Conservation (phyloP, 2,797 vertebrate genomes). For the Arrhamphus sclerolepis region DNA sequence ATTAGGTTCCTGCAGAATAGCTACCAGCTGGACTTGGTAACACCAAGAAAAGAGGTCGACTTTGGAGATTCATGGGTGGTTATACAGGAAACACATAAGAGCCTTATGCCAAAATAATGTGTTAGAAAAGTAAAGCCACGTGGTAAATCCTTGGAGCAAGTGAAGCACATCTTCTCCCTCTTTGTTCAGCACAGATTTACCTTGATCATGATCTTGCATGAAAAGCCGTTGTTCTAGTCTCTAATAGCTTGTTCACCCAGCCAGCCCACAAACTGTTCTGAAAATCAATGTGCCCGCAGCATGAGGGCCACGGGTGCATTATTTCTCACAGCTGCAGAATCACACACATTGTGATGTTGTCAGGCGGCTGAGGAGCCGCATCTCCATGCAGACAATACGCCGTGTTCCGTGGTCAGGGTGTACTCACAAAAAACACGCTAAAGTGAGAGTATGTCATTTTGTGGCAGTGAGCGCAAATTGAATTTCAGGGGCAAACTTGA, state of each 20-base stretch:
- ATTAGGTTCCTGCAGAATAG: too few species aligned
- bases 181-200: slow-evolving; percentile 25
- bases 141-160: slow-evolving; percentile 6
- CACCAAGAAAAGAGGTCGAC: too few species aligned
- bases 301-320: slow-evolving; percentile 29
- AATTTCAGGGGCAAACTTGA: neutral
- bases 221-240: slow-evolving; percentile 40
- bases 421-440: slow-evolving; percentile 3
- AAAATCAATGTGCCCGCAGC: slow-evolving; percentile 60
- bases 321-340: slow-evolving; percentile 30
- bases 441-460: neutral
- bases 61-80: too few species aligned
- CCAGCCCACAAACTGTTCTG: slow-evolving; percentile 41
- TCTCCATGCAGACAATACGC: slow-evolving; percentile 25
- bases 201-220: slow-evolving; percentile 51
- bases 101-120: too few species aligned
- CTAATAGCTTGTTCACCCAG: slow-evolving; percentile 58
- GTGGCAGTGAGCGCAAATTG: neutral
- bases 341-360: slow-evolving; percentile 11
- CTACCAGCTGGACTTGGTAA: too few species aligned
- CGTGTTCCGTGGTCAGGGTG: slow-evolving; percentile 18
- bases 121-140: too few species aligned
- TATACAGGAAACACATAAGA: too few species aligned
- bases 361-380: slow-evolving; percentile 9
- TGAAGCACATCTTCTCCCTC: slow-evolving; percentile 17